Conservation (phyloP, 2,797 vertebrate genomes). For the Australoheros facetus region DNA sequence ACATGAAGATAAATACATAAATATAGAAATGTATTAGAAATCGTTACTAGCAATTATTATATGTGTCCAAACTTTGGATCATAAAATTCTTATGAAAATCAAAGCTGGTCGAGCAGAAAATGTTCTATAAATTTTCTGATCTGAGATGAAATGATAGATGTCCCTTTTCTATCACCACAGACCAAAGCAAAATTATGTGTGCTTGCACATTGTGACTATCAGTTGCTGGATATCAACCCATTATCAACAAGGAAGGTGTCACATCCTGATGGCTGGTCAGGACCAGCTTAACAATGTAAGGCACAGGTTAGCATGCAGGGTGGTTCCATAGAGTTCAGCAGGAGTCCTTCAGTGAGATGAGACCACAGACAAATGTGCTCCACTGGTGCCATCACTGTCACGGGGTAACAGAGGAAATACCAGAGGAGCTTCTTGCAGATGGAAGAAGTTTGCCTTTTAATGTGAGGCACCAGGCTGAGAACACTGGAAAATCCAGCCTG, state of each 20-base stretch:
- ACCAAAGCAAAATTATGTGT: background rate
- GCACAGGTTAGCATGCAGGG: background rate
- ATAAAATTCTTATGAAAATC: no score
- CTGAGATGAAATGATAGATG: no score
- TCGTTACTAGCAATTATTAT: no score
- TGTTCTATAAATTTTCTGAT: no score
- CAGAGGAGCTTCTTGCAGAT: background rate
- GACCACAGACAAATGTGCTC: background rate
- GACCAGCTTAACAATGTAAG: background rate
- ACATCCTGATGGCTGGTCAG: background rate
- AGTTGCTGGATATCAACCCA: accelerated
- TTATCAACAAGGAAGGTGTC: background rate
- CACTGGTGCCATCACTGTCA: background rate
- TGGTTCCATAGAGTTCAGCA: background rate
- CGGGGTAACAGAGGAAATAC: background rate
- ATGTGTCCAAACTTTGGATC: no score
- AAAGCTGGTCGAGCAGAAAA: no score
- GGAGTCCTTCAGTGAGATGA: background rate
- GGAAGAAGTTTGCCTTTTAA: background rate
- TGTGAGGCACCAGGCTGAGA: background rate
- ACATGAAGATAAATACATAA: no score
- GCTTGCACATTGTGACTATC: background rate
- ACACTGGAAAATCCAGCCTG: background rate
- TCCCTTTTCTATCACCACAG: background rate
- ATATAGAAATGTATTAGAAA: no score